These are phyloP conservation scores for Cephus rjabovi DNA, from an alignment of 2,888 invertebrate genomes.

Conservation along the genomic window DNA sequence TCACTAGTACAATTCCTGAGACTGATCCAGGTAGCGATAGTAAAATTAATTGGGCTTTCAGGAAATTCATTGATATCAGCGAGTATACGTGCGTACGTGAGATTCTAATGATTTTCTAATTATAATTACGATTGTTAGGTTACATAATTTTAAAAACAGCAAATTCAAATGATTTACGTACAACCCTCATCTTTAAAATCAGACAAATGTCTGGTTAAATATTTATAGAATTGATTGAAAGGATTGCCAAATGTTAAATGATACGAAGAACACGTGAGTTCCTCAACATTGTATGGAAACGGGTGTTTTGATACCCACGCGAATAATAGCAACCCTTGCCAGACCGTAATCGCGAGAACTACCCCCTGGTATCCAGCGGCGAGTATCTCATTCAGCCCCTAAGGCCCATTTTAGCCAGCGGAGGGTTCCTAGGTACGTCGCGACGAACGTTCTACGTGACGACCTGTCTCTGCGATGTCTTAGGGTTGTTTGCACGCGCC, in stretches of 20 bases:
- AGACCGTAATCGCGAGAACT: background rate
- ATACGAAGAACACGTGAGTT: background rate
- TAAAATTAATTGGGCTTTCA: background rate
- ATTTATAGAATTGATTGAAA: background rate
- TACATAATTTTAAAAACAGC: background rate
- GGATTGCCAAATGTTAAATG: background rate
- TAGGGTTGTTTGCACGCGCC: constrained; percentile 1
- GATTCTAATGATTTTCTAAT: background rate
- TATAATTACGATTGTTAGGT: background rate
- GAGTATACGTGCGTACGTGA: background rate
- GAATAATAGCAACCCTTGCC: background rate
- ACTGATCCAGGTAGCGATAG: background rate
- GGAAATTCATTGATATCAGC: background rate
- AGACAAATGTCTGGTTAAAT: background rate
- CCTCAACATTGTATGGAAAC: background rate
- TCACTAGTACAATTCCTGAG: background rate
- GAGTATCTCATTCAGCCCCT: background rate
- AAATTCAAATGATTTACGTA: background rate
- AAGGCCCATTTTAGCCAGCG: background rate
- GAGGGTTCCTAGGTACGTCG: background rate
- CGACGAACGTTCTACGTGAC: constrained; percentile 24
- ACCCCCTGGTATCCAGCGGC: background rate
- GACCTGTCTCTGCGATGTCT: constrained; percentile 16
- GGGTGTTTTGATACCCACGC: background rate
- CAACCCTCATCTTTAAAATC: background rate